A percentile compares a stretch with the other conserved stretches of the same genome.
Conservation (phyloP, 2,113 vertebrate genomes). For the Cyphomyrus discorhynchus region DNA sequence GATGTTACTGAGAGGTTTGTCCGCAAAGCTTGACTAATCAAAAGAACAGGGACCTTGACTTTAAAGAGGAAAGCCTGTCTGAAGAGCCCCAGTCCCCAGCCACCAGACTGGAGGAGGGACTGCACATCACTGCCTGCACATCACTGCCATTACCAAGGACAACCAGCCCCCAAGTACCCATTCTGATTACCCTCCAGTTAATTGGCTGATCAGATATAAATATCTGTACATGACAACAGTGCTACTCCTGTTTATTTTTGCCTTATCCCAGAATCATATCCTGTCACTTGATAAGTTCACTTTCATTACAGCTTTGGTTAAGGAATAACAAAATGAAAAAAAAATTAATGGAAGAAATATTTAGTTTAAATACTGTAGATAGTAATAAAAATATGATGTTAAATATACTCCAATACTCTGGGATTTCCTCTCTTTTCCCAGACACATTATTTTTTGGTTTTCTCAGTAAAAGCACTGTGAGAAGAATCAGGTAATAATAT, state of each 20-base stretch:
- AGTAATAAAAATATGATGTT: not conserved
- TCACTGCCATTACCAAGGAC: not conserved
- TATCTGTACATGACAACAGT: not conserved
- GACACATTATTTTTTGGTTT: not conserved
- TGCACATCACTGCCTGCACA: not conserved
- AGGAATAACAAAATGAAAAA: not conserved
- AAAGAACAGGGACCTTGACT: not conserved
- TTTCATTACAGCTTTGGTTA: not conserved
- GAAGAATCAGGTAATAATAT: not conserved
- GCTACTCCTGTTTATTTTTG: not conserved
- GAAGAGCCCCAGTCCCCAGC: not conserved
- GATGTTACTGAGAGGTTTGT: not conserved
- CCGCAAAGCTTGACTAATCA: not conserved
- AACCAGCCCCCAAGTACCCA: not conserved
- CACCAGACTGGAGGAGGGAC: not conserved
- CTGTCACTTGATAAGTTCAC: not conserved
- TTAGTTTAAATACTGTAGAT: not conserved
- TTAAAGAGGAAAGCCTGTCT: not conserved
- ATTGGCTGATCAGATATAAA: not conserved
- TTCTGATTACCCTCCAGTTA: not conserved
- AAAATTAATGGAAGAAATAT: not conserved
- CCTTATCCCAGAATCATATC: not conserved
- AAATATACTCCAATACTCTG: not conserved
- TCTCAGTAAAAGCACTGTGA: not conserved
- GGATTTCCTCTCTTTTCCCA: not conserved